phyloP scores from a whole-genome alignment of 1,140 invertebrate genomes.

The Bacillus rossius region DNA sequence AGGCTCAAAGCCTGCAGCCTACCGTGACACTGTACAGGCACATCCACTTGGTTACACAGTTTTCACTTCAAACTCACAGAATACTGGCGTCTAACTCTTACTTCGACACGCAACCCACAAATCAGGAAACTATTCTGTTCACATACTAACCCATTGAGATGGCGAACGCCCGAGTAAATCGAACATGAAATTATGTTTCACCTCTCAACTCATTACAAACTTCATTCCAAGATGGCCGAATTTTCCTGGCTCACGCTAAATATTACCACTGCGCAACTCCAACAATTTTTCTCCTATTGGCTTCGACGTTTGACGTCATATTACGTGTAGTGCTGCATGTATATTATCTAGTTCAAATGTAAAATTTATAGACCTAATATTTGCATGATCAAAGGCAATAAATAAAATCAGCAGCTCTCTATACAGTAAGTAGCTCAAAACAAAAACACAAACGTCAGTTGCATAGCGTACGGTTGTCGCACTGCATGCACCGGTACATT shows the following conservation, averaged over 20 bases:
- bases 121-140: background rate
- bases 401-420: too few species aligned
- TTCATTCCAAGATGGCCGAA: slow-evolving; percentile 31
- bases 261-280: slow-evolving; percentile 27
- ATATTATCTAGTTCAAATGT: too few species aligned
- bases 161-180: slow-evolving; percentile 6
- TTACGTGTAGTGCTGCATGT: background rate
- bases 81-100: background rate
- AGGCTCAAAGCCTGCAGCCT: background rate
- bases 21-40: slow-evolving; percentile 12
- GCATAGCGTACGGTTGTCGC: too few species aligned
- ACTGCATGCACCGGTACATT: too few species aligned
- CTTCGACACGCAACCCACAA: background rate
- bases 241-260: slow-evolving; percentile 29
- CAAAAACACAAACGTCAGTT: too few species aligned
- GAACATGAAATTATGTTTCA: slow-evolving; percentile 5
- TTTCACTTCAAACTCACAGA: background rate
- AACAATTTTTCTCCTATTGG: slow-evolving; percentile 13
- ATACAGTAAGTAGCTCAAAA: too few species aligned
- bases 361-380: too few species aligned
- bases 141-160: slow-evolving; percentile 16
- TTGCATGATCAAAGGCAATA: too few species aligned
- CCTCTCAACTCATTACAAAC: slow-evolving; percentile 26
- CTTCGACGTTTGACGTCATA: slow-evolving; percentile 11
- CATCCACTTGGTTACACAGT: slow-evolving; percentile 10